Conservation (phyloP, 2,797 vertebrate genomes). For the Pangasius mekongensis region DNA sequence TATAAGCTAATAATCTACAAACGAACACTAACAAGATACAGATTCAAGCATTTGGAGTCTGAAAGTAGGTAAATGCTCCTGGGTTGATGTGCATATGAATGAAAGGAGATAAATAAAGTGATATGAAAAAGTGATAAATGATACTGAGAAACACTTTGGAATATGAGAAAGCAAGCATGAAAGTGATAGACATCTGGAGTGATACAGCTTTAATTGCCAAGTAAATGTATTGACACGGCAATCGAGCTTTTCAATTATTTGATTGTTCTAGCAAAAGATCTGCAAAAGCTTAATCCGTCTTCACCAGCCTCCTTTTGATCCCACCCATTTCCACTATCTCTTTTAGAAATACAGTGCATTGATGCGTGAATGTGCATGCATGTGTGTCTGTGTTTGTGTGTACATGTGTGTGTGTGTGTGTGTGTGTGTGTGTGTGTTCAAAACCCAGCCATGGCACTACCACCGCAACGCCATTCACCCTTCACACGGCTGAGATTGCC, state of each 20-base stretch:
- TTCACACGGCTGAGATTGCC: conserved; percentile 65
- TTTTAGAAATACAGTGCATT: not conserved
- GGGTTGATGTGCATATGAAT: not conserved
- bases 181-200: not conserved
- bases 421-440: not conserved
- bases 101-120: not conserved
- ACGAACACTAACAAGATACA: not conserved
- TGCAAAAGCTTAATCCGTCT: not conserved
- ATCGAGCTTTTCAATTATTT: not conserved
- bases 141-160: not conserved
- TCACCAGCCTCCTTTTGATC: not conserved
- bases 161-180: not conserved
- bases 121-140: not conserved
- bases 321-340: not conserved
- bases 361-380: not conserved
- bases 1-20: not conserved
- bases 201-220: not conserved
- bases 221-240: not conserved
- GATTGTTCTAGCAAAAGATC: not conserved
- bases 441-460: conserved; percentile 15
- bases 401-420: not conserved
- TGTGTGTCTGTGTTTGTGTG: not conserved
- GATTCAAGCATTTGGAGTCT: not conserved
- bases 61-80: not conserved
- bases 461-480: conserved; percentile 7